Base-by-base conservation (phyloP, 2,888 invertebrate species). In the Phengaris arion region DNA sequence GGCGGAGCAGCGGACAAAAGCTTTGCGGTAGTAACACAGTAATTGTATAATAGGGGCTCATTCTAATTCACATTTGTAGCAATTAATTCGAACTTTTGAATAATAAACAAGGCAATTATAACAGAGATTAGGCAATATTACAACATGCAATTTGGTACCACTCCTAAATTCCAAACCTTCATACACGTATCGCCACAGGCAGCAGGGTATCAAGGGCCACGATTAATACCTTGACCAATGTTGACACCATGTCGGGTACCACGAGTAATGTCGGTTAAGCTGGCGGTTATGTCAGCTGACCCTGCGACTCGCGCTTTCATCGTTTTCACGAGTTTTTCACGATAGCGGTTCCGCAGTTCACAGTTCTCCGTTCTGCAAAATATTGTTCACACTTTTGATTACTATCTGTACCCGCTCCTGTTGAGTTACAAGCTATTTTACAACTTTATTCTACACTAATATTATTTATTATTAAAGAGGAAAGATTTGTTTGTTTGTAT, bases 121-220 rank as follows among this genome's bases (percentile, higher is more conserved):
- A 22, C 22, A 10, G 59, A 59, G 22, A 64, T 45, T 64, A 45
- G 64, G 35, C 59, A 22, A 59, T 10, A 10, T 22, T 5, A 22
- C 6, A 54, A 6, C 55, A 55, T 13, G 59, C 10, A 35, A 35
- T 35, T 4, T 35, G 4, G 35, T 35, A 48, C 59, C 59, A 59
- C 59, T 59, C 59, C 59, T 22, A 59, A 59, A 59, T 59, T 22
- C 22, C 59, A 59, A 22, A 59, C 59, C 59, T 59, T 59, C 59
- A 9, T 59, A 22, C 3, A 8, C 2, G 4, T 35, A 59, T 59
- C 22, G 59, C 59, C 59, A 22, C 59, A 59, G 59, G 59, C 59
- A 59, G 22, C 22, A 57, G 15, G 15, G 57, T 57, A 15, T 57
- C 57, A 57, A 59, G 59, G 59, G 59, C 59, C 59, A 22, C 22